phyloP scores from a whole-genome alignment of 1,140 invertebrate species.

The Pogonomyrmex barbatus region DNA sequence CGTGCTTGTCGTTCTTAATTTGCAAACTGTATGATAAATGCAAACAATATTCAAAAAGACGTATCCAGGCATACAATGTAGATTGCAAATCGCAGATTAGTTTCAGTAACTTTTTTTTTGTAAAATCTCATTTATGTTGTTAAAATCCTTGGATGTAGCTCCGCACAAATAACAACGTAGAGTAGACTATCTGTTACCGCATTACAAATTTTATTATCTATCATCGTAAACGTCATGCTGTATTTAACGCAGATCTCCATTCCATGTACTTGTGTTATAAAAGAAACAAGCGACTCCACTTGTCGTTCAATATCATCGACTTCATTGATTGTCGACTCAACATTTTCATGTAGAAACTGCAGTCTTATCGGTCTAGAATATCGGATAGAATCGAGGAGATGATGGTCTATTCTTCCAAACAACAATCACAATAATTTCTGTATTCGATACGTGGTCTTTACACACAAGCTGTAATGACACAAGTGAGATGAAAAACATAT shows the following conservation, averaged over 20 bases:
- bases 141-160: constrained; percentile 80
- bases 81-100: constrained; percentile 78
- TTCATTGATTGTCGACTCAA: not conserved
- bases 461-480: not conserved
- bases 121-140: constrained; percentile 73
- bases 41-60: constrained; percentile 78
- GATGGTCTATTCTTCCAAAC: not conserved
- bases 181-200: not conserved
- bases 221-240: not conserved
- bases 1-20: constrained; percentile 69
- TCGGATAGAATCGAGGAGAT: constrained; percentile 26
- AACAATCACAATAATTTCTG: not conserved
- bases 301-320: not conserved
- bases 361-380: not conserved
- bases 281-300: not conserved
- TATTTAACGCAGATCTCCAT: not conserved
- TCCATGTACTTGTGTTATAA: not conserved
- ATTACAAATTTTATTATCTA: not conserved
- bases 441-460: not conserved
- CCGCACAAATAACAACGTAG: not conserved
- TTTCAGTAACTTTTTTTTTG: constrained; percentile 64
- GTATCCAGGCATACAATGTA: constrained; percentile 61
- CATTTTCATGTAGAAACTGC: not conserved
- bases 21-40: constrained; percentile 78
- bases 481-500: not conserved